Percentiles rank a stretch among this genome's conserved stretches.
Evolutionary conservation across 2,888 invertebrate species (phyloP).

Genomic region (Sesamia inferens): DNA sequence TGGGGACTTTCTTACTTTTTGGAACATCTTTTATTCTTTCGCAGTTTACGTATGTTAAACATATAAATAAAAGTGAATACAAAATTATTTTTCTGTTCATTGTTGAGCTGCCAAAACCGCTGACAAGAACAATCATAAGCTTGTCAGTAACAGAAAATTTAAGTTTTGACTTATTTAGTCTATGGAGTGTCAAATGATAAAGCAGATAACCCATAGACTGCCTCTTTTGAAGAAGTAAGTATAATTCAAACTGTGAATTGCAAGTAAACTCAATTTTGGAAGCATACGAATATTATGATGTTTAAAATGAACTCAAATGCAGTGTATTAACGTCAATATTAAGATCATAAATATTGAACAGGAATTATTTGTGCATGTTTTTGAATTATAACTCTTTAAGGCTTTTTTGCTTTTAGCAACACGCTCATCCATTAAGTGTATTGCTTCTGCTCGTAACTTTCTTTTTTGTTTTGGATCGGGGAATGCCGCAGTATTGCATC

Average conservation of each 20-base stretch:
- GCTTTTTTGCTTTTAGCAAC: accelerated
- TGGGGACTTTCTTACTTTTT: conserved; percentile 67
- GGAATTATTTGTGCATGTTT: neutral
- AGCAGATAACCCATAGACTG: conserved; percentile 9
- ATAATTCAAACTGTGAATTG: neutral
- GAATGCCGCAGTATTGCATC: conserved; percentile 70
- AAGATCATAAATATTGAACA: conserved; percentile 1
- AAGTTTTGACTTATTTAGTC: neutral
- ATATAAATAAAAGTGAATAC: conserved; percentile 43
- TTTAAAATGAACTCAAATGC: conserved; percentile 19
- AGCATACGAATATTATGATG: neutral
- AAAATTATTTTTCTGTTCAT: conserved; percentile 58
- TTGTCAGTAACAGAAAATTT: neutral
- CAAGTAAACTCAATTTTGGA: neutral
- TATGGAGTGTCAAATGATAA: conserved; percentile 26
- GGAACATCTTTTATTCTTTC: conserved; percentile 41
- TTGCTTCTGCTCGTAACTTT: conserved; percentile 9
- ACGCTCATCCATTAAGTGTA: conserved; percentile 14
- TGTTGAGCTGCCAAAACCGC: conserved; percentile 35
- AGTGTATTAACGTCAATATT: conserved; percentile 1
- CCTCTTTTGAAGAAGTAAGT: conserved; percentile 5
- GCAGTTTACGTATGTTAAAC: conserved; percentile 44
- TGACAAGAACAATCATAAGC: neutral
- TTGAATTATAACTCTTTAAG: neutral
- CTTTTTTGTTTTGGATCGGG: conserved; percentile 42